Conservation (phyloP, 2,113 vertebrate species). For the Myotis yumanensis region DNA sequence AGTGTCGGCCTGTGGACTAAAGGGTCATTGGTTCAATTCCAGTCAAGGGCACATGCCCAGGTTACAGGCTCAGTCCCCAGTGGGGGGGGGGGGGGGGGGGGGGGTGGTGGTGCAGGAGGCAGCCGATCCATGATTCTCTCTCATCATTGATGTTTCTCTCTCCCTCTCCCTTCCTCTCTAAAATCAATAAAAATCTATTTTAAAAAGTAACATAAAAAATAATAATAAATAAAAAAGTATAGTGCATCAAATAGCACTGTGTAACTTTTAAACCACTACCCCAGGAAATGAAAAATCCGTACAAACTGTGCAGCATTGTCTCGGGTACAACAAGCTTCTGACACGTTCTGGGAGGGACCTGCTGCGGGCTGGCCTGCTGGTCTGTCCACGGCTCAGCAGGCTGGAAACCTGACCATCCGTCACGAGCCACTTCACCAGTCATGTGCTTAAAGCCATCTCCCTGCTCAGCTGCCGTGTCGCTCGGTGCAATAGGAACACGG, state of each 20-base stretch:
- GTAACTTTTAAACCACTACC: background rate
- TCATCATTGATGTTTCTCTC: too few species aligned
- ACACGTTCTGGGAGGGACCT: background rate
- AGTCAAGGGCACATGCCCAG: too few species aligned
- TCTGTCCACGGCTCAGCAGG: background rate
- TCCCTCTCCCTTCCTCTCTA: too few species aligned
- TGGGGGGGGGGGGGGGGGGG: too few species aligned
- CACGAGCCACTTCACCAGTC: background rate
- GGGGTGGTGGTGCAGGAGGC: too few species aligned
- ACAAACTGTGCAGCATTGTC: background rate
- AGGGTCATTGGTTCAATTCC: too few species aligned
- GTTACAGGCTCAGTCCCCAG: too few species aligned
- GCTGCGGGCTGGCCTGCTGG: background rate
- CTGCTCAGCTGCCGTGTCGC: background rate
- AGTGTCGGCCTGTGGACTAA: too few species aligned
- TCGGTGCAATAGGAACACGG: background rate
- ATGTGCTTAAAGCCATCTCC: constrained; percentile 1
- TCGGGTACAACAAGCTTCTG: background rate
- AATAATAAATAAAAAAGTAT: background rate
- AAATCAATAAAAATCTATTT: too few species aligned
- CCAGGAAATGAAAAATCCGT: constrained; percentile 15
- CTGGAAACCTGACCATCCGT: constrained; percentile 31
- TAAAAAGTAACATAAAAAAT: too few species aligned
- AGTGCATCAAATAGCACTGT: background rate
- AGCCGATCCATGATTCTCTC: too few species aligned